Conservation (phyloP, 2,888 invertebrate genomes). For the Coelopa pilipes region DNA sequence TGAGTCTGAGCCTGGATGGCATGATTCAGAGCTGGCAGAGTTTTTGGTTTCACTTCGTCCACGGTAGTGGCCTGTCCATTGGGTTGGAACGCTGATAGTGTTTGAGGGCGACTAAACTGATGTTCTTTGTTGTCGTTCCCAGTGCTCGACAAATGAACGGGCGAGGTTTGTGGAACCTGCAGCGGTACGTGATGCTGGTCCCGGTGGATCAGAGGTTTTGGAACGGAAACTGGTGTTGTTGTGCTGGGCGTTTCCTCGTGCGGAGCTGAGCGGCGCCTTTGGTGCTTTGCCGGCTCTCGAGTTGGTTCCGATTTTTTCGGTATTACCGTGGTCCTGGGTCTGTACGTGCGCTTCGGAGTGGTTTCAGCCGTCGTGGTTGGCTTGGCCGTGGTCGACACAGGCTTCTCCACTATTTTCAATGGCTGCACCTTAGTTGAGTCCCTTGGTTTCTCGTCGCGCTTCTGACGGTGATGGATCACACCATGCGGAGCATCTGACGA, state of each 20-base stretch:
- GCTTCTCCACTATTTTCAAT: slow-evolving; percentile 15
- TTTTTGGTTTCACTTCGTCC: slow-evolving; percentile 24
- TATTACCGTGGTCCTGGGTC: background rate
- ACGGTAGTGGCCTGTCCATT: slow-evolving; percentile 1
- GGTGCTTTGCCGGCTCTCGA: slow-evolving; percentile 7
- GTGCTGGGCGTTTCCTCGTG: slow-evolving; percentile 1
- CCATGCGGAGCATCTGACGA: background rate
- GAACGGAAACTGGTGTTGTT: background rate
- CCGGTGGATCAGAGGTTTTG: slow-evolving; percentile 3
- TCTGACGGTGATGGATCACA: slow-evolving; percentile 42
- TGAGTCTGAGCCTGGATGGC: background rate
- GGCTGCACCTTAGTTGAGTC: slow-evolving; percentile 10
- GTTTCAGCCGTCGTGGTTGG: background rate
- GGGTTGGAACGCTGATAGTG: too few species aligned
- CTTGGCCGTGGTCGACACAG: background rate
- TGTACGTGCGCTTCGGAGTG: background rate
- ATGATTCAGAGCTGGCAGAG: background rate
- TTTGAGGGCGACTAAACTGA: too few species aligned
- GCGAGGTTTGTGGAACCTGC: slow-evolving; percentile 30
- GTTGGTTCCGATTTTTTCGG: background rate
- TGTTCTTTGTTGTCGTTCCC: too few species aligned
- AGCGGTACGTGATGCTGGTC: background rate
- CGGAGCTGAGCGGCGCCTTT: slow-evolving; percentile 15
- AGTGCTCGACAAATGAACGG: background rate
- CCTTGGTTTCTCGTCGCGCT: slow-evolving; percentile 43